A percentile compares a stretch with the other conserved stretches of the same genome.
Conservation (phyloP, 2,113 vertebrate species). For the Hypocryptadius cinnamomeus region DNA sequence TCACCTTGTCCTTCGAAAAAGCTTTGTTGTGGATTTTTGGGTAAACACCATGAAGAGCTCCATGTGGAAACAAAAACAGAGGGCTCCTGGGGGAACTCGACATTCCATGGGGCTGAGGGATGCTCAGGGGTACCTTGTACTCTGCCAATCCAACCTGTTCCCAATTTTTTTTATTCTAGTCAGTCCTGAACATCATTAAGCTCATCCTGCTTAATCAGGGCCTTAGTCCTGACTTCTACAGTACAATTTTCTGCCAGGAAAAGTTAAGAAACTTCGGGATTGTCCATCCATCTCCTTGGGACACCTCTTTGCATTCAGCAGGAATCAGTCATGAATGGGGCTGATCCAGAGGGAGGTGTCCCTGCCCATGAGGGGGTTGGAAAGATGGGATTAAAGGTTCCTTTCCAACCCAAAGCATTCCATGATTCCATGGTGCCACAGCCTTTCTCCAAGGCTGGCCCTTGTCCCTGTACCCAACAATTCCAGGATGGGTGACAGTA, state of each 20-base stretch:
- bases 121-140: background rate
- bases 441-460: background rate
- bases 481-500: background rate
- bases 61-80: background rate
- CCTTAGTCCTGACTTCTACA: background rate
- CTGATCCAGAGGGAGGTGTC: background rate
- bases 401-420: background rate
- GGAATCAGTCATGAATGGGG: background rate
- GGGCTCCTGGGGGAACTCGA: background rate
- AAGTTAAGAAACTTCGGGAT: fast-evolving
- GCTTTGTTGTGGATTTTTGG: background rate
- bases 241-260: background rate
- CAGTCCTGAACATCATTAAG: background rate
- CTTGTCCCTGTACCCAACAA: background rate
- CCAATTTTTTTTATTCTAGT: background rate
- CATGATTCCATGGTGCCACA: background rate
- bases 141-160: background rate
- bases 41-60: background rate
- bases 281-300: background rate
- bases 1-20: background rate
- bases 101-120: background rate
- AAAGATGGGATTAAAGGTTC: background rate
- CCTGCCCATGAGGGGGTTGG: background rate
- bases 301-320: background rate
- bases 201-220: background rate